Conservation (phyloP, 1,140 invertebrate species). For the Brachionus rotundiformis region DNA sequence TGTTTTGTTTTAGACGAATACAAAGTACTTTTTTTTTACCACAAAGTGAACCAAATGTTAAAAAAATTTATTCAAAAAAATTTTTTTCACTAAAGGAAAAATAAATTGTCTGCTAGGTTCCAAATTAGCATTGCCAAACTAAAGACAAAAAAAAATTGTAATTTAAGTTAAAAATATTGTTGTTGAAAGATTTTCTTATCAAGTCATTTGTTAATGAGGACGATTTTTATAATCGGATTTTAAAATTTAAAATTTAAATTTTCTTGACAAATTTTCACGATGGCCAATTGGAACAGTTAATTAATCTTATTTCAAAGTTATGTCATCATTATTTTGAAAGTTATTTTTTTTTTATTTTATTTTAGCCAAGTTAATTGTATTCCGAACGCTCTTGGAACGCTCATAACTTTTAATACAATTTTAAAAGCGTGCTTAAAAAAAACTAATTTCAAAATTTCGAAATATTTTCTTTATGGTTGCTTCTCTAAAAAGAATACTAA, state of each 20-base stretch:
- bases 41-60: background rate
- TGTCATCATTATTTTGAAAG: conserved; percentile 47
- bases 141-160: too few relatives aligned
- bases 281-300: conserved; percentile 3
- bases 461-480: conserved; percentile 3
- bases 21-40: background rate
- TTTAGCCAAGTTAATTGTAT: background rate
- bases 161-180: background rate
- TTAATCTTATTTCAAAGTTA: conserved; percentile 26
- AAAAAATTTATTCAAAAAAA: background rate
- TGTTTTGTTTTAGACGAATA: background rate
- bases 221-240: conserved; percentile 35
- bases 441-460: conserved; percentile 16
- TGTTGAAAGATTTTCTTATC: background rate
- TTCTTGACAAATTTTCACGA: conserved; percentile 5
- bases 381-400: conserved; percentile 8
- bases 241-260: conserved; percentile 36
- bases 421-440: conserved; percentile 29
- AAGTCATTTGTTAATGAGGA: conserved; percentile 8
- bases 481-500: conserved; percentile 3
- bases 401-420: conserved; percentile 15
- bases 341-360: background rate
- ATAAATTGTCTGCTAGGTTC: too few relatives aligned
- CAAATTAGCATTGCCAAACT: too few relatives aligned
- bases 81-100: too few relatives aligned